A percentile compares a stretch with the other conserved stretches of the same genome.
Evolutionary conservation across 2,888 invertebrate genomes (phyloP).

Genomic region (Oscheius onirici): DNA sequence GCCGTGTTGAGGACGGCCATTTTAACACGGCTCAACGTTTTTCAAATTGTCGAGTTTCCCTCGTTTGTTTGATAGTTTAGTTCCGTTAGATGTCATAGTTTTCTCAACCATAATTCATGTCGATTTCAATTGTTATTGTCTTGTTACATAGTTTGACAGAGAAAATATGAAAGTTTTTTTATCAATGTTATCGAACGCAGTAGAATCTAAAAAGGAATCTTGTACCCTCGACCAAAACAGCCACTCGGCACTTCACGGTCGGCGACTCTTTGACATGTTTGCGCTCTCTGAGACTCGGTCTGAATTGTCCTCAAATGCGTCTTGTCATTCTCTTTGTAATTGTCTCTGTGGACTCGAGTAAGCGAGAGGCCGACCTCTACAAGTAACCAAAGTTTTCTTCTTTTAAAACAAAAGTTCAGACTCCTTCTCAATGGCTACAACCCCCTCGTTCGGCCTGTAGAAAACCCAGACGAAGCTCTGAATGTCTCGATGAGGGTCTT

Average conservation of each 20-base stretch:
- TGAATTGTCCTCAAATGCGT: neutral
- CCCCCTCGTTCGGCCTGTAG: conserved; percentile 57
- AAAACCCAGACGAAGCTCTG: conserved; percentile 46
- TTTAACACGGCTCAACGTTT: too few relatives aligned
- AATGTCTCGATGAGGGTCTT: conserved; percentile 60
- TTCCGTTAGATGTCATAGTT: neutral
- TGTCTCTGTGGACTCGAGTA: conserved; percentile 36
- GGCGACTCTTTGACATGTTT: conserved; percentile 22
- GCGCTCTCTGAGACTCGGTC: conserved; percentile 10
- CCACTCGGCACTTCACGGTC: conserved; percentile 18
- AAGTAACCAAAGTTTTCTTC: conserved; percentile 33
- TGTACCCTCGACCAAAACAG: neutral
- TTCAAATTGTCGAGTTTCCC: too few relatives aligned
- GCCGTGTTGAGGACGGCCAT: too few relatives aligned
- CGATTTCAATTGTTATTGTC: neutral
- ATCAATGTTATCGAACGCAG: neutral
- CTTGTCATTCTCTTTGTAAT: neutral
- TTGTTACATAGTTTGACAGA: neutral
- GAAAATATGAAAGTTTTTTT: neutral
- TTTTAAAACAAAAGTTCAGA: conserved; percentile 30
- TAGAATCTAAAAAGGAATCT: too few relatives aligned
- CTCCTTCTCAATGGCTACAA: conserved; percentile 56
- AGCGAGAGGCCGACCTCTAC: conserved; percentile 45
- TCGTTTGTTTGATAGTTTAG: neutral
- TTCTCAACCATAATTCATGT: neutral